Evolutionary conservation across 2,888 invertebrate species (phyloP).

Genomic region (Aquatica leii): DNA sequence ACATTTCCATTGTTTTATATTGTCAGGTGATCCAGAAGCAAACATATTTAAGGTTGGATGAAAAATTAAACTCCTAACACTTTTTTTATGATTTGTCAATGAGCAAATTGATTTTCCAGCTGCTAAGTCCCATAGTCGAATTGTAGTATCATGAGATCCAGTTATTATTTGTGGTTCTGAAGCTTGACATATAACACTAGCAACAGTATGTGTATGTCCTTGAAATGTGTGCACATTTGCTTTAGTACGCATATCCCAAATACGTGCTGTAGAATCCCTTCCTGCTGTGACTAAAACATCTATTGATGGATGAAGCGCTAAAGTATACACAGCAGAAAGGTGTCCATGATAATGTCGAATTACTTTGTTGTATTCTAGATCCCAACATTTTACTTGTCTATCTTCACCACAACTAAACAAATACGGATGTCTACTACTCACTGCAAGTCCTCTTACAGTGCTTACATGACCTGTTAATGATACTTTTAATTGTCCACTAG

Average conservation of each 20-base stretch:
- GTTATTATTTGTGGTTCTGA: conserved; percentile 92
- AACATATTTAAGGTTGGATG: conserved; percentile 90
- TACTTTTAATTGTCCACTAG: conserved; percentile 92
- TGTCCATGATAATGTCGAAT: conserved; percentile 99
- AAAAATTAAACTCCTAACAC: conserved; percentile 79
- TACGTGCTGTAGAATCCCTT: conserved; percentile 93
- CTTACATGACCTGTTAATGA: conserved; percentile 99
- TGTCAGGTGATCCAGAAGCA: conserved; percentile 97
- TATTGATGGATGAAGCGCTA: conserved; percentile 93
- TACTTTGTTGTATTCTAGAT: conserved; percentile 98
- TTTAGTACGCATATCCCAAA: conserved; percentile 99
- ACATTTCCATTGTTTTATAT: conserved; percentile 99
- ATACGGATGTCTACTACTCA: conserved; percentile 95
- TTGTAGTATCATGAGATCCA: conserved; percentile 95
- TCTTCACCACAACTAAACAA: conserved; percentile 99
- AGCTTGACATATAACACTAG: conserved; percentile 91
- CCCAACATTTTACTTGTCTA: conserved; percentile 99
- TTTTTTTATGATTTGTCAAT: conserved; percentile 98
- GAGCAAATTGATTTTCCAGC: conserved; percentile 94
- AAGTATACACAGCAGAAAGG: conserved; percentile 92
- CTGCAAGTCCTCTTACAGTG: conserved; percentile 93
- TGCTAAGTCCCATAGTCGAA: conserved; percentile 96
- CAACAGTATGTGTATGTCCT: conserved; percentile 97
- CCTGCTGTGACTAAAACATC: conserved; percentile 95
- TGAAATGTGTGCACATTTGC: conserved; percentile 96